phyloP scores from a whole-genome alignment of 2,888 invertebrate species.

The Dorcus parallelipipedus region DNA sequence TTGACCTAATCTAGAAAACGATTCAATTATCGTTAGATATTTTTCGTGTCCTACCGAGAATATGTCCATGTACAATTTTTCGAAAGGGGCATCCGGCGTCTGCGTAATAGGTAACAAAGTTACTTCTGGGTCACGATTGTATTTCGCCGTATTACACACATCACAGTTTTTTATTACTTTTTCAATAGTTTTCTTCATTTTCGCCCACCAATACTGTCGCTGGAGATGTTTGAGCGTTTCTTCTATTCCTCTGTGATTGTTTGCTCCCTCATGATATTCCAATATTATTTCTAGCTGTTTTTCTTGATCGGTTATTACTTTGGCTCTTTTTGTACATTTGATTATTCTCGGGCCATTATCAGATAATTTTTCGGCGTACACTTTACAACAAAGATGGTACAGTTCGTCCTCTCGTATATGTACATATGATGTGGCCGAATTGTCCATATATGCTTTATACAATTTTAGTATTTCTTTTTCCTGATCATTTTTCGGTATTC shows the following conservation, averaged over 20 bases:
- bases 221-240: background rate
- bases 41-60: constrained; percentile 1
- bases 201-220: background rate
- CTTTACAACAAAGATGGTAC: background rate
- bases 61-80: constrained; percentile 1
- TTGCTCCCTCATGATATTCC: background rate
- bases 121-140: constrained; percentile 3
- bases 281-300: background rate
- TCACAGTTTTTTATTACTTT: constrained; percentile 1
- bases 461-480: background rate
- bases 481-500: constrained; percentile 1
- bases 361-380: background rate
- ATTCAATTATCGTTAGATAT: constrained; percentile 4
- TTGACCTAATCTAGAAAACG: no score
- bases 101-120: background rate
- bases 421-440: background rate
- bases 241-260: background rate
- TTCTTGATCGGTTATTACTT: background rate
- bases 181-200: background rate
- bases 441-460: background rate
- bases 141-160: constrained; percentile 1
- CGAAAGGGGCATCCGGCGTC: constrained; percentile 4
- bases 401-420: no score
- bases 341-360: constrained; percentile 1
- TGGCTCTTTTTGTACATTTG: background rate